A percentile compares a stretch with the other conserved stretches of the same genome.
Evolutionary conservation across 2,888 invertebrate genomes (phyloP).

Genomic region (Loripinus fragilis): DNA sequence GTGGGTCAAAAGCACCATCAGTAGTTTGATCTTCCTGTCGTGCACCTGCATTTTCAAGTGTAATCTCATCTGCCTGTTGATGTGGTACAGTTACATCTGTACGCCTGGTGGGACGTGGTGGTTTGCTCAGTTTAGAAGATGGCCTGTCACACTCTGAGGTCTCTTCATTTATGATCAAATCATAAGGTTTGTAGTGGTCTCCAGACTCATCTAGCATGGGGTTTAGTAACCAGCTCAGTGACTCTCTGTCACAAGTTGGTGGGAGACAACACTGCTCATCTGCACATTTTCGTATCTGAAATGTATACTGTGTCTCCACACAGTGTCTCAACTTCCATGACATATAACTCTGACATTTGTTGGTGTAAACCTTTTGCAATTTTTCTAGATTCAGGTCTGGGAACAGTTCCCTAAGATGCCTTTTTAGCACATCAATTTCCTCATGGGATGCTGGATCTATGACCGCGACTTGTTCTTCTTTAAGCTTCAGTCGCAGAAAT

Average conservation of each 20-base stretch:
- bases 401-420: constrained; percentile 37
- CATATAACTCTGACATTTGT: constrained; percentile 19
- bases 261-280: constrained; percentile 30
- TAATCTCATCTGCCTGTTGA: neutral
- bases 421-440: constrained; percentile 32
- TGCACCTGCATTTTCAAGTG: constrained; percentile 10
- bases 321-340: constrained; percentile 30
- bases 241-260: constrained; percentile 8
- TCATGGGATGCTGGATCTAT: constrained; percentile 24
- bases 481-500: constrained; percentile 31
- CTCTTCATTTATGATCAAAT: neutral
- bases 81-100: neutral
- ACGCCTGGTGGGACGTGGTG: neutral
- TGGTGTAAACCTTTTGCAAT: constrained; percentile 36
- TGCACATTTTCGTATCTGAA: constrained; percentile 47
- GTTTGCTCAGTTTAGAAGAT: no score
- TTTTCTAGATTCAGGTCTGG: constrained; percentile 36
- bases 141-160: constrained; percentile 29
- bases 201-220: constrained; percentile 25
- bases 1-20: neutral
- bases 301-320: constrained; percentile 32
- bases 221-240: constrained; percentile 40
- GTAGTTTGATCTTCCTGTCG: neutral
- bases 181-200: constrained; percentile 13
- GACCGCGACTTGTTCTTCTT: constrained; percentile 26